Evolutionary conservation across 2,113 vertebrate species (phyloP), one percentile per base, ranked within the genome.

Genomic region (Nothocercus julius): DNA sequence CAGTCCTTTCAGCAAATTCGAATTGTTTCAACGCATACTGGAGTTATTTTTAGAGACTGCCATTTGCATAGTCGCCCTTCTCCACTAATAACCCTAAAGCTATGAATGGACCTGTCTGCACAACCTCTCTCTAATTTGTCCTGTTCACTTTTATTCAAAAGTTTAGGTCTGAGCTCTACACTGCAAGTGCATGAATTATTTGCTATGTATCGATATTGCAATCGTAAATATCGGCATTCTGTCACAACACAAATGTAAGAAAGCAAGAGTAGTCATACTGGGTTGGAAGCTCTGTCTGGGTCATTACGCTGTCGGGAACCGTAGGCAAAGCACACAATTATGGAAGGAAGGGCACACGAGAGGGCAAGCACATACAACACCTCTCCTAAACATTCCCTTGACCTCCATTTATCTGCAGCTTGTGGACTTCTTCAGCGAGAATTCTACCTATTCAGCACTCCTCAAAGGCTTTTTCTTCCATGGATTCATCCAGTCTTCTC

Each of bases 41-140:
- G 25, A 44, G 64, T 84, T 94, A 95, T 90, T 95, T 95, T 97
- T 92, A 96, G 85, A 36, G 51, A 86, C 13, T 85, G 67, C 51
- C 22, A 90, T 81, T 75, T 92, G 40, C 62, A 92, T 13, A 61
- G 51, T 51, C 68, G 85, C 62, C 13, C 56, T 96, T 84, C 58
- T 59, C 80, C 44, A 82, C 53, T 58, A 86, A 92, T 32, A 79
- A 83, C 61, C 90, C 73, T 53, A 30, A 68, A 96, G 93, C 92
- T 86, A 92, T 12, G 62, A 75, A 75, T 13, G 18, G 58, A 49
- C 28, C 58, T 44, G 83, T 16, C 77, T 42, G 53, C 66, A 53
- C 20, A 75, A 15, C 12, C 47, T 61, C 82, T 58, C 68, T 47
- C 34, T 20, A 58, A 78, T 36, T 75, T 2, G 1, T 63, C 70